Base-by-base conservation (phyloP, 2,888 invertebrate genomes). In the Nomada ferruginata region DNA sequence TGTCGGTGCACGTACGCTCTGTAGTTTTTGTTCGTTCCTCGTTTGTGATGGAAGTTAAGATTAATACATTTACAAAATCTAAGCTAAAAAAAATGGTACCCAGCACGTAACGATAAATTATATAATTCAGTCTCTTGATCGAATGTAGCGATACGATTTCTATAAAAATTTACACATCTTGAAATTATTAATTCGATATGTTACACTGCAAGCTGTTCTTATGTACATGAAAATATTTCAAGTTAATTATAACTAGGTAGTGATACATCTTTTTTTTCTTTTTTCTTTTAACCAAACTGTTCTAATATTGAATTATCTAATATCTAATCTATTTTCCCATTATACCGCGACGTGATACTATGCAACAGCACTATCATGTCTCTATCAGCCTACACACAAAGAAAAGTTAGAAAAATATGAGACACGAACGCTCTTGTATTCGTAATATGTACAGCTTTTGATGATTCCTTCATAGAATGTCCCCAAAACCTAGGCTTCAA, bases 71-170 rank as follows among this genome's bases (percentile, higher is more conserved):
- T 75, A 73, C 73, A 77, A 81, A 87, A 70, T 77, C 65, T 74
- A 83, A 52, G 65, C 75, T 79, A 82, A 53, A 65, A 65, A 47
- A 47, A 76, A 73, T 80, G 69, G 42, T 84, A 87, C 82, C 80
- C 85, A 87, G 82, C 79, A 85, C 82, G 79, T 73, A 75, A 87
- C 71, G 79, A 87, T 82, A 85, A 87, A 79, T 85, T 85, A 85
- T 61, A 53, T 69, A 63, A 47, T 72, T 87, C 87, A 87, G 84
- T 87, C 87, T 87, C 82, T 87, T 75, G 20, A 77, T 78, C 61
- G 72, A 76, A 79, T 66, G 76, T 77, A 69, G 65, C 50, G 47
- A 84, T 74, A 75, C 69, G 66, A 47, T 78, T 72, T 61, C n/a
- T 70, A 76, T 63, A 82, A 82, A 79, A 77, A 74, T 76, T 73